phyloP scores from a whole-genome alignment of 2,797 vertebrate genomes.

The Crossoptilon crossoptilon region DNA sequence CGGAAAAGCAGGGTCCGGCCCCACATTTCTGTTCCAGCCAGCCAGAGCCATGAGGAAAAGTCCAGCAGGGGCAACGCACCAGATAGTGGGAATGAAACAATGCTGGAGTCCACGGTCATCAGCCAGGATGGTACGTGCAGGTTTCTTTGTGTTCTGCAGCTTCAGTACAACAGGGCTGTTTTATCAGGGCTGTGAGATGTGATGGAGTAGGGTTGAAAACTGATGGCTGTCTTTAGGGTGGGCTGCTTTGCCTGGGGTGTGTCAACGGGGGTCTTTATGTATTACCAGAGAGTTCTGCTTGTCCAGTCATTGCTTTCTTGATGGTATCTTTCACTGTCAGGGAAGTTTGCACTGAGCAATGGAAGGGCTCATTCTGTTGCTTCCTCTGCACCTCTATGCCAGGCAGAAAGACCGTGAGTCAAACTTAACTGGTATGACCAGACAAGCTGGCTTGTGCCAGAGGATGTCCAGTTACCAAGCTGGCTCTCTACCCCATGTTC shows the following conservation, averaged over 20 bases:
- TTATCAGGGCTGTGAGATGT: fast-evolving
- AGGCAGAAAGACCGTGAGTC: slow-evolving; percentile 22
- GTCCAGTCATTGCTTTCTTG: background rate
- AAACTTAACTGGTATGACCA: slow-evolving; percentile 63
- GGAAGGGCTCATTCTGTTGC: background rate
- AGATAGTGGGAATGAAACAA: slow-evolving; percentile 94
- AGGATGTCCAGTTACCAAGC: slow-evolving; percentile 50
- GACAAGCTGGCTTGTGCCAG: slow-evolving; percentile 25
- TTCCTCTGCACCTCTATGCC: background rate
- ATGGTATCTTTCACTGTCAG: background rate
- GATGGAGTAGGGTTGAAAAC: background rate
- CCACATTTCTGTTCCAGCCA: background rate
- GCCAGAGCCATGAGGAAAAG: slow-evolving; percentile 80
- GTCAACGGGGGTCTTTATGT: fast-evolving
- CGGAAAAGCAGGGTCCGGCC: slow-evolving; percentile 86
- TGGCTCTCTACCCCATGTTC: background rate
- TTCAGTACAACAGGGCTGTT: fast-evolving
- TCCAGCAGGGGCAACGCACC: slow-evolving; percentile 84
- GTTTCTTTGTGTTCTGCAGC: background rate
- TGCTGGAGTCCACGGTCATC: slow-evolving; percentile 88
- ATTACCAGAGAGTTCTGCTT: background rate
- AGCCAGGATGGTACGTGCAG: slow-evolving; percentile 91
- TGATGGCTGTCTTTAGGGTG: background rate
- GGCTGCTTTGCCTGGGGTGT: background rate
- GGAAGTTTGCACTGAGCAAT: slow-evolving; percentile 15